Evolutionary conservation across 1,140 invertebrate genomes (phyloP).

Genomic region (Eumeta japonica): DNA sequence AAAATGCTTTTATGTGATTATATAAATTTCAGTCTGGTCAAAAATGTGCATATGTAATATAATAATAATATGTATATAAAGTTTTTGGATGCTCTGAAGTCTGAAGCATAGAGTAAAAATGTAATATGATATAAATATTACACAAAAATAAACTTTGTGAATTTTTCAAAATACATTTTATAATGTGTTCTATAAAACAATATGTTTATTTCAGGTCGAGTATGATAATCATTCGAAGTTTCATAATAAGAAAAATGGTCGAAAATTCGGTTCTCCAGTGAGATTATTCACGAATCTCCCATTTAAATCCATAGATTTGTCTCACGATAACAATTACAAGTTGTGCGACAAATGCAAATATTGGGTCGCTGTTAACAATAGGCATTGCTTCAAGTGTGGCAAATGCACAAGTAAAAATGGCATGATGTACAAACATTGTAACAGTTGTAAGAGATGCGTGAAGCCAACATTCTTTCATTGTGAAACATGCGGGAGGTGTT

Average conservation of each 20-base stretch:
- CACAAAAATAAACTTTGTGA: background rate
- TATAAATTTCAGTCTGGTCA: slow-evolving; percentile 2
- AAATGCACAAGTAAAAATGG: slow-evolving; percentile 82
- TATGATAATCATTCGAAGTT: slow-evolving; percentile 74
- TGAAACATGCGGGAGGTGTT: slow-evolving; percentile 66
- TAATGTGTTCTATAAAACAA: background rate
- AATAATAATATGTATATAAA: too few species aligned
- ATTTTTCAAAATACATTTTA: background rate
- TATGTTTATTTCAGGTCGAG: slow-evolving; percentile 33
- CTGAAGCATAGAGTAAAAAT: too few species aligned
- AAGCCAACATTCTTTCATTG: slow-evolving; percentile 85
- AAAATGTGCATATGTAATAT: slow-evolving; percentile 1
- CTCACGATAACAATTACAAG: slow-evolving; percentile 67
- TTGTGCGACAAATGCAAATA: slow-evolving; percentile 70
- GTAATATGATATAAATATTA: background rate
- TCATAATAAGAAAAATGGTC: slow-evolving; percentile 55
- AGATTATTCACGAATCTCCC: slow-evolving; percentile 82
- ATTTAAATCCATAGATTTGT: slow-evolving; percentile 59
- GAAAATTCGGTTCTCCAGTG: slow-evolving; percentile 69
- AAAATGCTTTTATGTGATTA: slow-evolving; percentile 5
- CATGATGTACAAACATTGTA: slow-evolving; percentile 74
- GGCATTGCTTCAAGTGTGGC: slow-evolving; percentile 73
- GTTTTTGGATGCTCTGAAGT: too few species aligned
- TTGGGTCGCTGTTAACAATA: slow-evolving; percentile 70
- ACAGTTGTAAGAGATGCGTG: slow-evolving; percentile 74